Conservation (phyloP, 2,888 invertebrate genomes). For the Strigamia transsilvanica region DNA sequence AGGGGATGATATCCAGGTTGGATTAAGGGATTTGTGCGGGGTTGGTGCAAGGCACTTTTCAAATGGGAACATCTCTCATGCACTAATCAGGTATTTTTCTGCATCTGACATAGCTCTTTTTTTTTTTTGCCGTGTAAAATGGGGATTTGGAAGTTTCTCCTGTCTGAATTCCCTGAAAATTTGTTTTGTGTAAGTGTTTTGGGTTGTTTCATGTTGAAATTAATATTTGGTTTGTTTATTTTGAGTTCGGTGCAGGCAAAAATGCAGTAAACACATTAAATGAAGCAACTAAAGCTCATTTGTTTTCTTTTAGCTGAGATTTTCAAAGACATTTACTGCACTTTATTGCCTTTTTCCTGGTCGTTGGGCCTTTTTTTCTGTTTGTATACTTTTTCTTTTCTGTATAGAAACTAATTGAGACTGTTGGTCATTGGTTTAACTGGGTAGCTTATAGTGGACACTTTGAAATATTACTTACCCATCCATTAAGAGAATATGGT, state of each 20-base stretch:
- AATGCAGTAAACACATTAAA: too few species aligned
- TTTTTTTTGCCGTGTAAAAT: not conserved
- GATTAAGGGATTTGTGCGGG: conserved; percentile 31
- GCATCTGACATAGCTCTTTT: not conserved
- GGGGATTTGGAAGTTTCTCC: not conserved
- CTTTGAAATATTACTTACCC: not conserved
- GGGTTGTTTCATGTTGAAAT: too few species aligned
- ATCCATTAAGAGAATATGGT: conserved; percentile 1
- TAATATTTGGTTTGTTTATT: too few species aligned
- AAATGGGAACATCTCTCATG: conserved; percentile 14
- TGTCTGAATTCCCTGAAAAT: too few species aligned
- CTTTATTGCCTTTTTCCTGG: conserved; percentile 1
- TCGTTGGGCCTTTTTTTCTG: not conserved
- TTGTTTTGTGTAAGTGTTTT: too few species aligned
- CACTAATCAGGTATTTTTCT: conserved; percentile 2
- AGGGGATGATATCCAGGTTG: conserved; percentile 4
- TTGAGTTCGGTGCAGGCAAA: not conserved
- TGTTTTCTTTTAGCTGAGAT: not conserved
- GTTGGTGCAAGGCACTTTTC: not conserved
- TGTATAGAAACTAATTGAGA: not conserved
- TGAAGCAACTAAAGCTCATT: not conserved
- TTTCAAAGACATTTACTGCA: not conserved
- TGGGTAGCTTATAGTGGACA: not conserved
- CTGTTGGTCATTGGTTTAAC: conserved; percentile 20
- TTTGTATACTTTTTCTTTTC: not conserved